These are phyloP conservation scores for Phalanger gymnotis DNA, from an alignment of 2,797 vertebrate species.

Conservation along the genomic window DNA sequence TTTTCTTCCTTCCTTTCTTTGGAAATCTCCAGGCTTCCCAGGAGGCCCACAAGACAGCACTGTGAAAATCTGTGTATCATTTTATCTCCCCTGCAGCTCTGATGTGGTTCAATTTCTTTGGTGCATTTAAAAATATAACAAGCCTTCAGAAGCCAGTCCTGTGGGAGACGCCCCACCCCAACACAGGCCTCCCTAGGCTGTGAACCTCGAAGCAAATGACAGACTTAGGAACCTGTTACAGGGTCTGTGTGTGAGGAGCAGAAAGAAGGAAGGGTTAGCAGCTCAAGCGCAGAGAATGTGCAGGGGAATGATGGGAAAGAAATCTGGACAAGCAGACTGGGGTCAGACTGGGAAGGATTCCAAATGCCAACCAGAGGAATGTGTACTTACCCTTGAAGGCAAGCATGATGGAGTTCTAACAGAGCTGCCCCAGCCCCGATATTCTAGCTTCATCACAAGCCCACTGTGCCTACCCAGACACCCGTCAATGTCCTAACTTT, in stretches of 20 bases:
- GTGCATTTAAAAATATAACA: background rate
- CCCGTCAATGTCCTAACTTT: too few relatives aligned
- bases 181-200: background rate
- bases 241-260: background rate
- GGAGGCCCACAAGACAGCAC: background rate
- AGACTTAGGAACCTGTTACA: background rate
- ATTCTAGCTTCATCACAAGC: too few relatives aligned
- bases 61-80: background rate
- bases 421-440: too few relatives aligned
- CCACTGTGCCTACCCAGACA: too few relatives aligned
- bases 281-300: background rate
- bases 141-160: background rate
- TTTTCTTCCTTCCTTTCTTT: background rate
- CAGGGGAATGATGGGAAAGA: background rate
- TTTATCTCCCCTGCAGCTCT: background rate
- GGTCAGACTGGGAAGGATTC: background rate
- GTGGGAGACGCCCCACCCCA: too few relatives aligned
- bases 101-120: background rate
- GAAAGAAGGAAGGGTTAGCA: background rate
- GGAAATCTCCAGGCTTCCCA: background rate
- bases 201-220: background rate
- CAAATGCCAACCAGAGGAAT: background rate
- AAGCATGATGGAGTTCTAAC: too few relatives aligned
- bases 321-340: background rate
- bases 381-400: too few relatives aligned